A percentile compares a stretch with the other conserved stretches of the same genome.
phyloP scores from a whole-genome alignment of 2,797 vertebrate genomes.

The Esox masquinongy region DNA sequence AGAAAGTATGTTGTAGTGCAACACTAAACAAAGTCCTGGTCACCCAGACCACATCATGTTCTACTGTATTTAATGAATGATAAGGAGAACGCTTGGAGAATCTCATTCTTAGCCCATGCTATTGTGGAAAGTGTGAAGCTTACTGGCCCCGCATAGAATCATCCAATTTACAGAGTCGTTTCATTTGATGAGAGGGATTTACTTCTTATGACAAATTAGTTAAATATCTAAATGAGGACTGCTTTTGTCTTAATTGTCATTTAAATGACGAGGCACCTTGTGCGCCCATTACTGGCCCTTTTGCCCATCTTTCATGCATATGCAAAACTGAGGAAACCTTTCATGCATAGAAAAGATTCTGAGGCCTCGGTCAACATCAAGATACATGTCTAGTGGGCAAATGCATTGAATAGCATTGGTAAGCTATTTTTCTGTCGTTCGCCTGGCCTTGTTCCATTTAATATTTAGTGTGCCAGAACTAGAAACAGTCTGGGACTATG shows the following conservation, averaged over 20 bases:
- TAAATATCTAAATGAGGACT: constrained; percentile 54
- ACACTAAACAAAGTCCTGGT: background rate
- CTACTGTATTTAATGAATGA: background rate
- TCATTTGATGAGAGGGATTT: constrained; percentile 66
- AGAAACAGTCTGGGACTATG: background rate
- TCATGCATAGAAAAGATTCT: background rate
- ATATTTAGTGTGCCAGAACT: background rate
- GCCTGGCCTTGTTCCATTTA: background rate
- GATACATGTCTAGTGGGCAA: background rate
- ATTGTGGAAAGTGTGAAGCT: constrained; percentile 43
- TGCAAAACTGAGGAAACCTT: background rate
- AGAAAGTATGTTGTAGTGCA: background rate
- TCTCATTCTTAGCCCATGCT: constrained; percentile 7
- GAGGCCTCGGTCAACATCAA: background rate
- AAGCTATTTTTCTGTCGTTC: background rate
- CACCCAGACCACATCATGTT: background rate
- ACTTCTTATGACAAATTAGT: constrained; percentile 60
- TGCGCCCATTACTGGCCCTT: background rate
- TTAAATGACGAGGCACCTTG: constrained; percentile 56
- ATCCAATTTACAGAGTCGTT: constrained; percentile 66
- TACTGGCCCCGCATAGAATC: constrained; percentile 52
- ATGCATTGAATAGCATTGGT: constrained; percentile 1
- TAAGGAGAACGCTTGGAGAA: background rate
- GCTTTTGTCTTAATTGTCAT: constrained; percentile 62
- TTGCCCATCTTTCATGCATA: background rate